Conservation (phyloP, 2,113 vertebrate species). For the Bucco capensis region DNA sequence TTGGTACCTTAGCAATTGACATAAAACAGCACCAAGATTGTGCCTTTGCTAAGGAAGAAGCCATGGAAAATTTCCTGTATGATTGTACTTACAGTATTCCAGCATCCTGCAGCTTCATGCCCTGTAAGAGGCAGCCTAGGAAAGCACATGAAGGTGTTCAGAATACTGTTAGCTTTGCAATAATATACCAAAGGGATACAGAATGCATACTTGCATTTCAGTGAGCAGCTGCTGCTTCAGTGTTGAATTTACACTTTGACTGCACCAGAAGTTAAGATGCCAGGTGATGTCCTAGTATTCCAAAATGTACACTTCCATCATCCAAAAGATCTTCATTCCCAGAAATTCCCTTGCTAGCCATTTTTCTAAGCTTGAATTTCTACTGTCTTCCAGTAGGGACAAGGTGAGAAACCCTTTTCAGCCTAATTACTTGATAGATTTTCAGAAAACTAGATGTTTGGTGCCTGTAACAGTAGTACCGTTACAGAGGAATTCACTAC, state of each 20-base stretch:
- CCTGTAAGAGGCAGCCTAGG: not conserved
- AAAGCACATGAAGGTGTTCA: not conserved
- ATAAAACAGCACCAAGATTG: not conserved
- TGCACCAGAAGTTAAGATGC: not conserved
- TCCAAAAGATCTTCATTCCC: not conserved
- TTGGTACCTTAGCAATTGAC: not conserved
- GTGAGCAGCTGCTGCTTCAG: not conserved
- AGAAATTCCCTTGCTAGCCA: not conserved
- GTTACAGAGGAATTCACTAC: not conserved
- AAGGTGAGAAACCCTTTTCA: not conserved
- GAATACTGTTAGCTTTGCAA: not conserved
- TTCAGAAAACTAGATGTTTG: not conserved
- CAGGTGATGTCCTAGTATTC: not conserved
- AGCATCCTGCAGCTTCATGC: not conserved
- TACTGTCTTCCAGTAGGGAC: not conserved
- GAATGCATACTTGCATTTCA: not conserved
- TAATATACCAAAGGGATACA: not conserved
- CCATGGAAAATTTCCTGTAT: not conserved
- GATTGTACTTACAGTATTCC: not conserved
- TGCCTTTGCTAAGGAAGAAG: not conserved
- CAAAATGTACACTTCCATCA: not conserved
- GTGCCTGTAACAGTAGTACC: not conserved
- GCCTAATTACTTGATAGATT: not conserved
- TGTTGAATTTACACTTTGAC: not conserved
- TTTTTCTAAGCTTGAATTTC: not conserved